Conservation (phyloP, 1,140 invertebrate species). For the Drosophila mojavensis region DNA sequence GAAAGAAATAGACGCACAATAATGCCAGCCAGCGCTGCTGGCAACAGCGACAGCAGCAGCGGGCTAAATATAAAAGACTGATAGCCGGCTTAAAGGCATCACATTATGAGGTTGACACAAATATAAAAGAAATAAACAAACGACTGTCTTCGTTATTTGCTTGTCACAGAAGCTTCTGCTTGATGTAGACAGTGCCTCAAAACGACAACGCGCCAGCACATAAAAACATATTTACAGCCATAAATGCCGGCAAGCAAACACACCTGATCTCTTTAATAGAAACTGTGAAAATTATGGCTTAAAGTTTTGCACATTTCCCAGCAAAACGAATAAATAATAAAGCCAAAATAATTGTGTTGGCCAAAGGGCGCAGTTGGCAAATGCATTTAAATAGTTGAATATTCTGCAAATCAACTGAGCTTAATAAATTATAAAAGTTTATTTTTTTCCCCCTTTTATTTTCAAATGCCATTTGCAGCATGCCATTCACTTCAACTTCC, state of each 20-base stretch:
- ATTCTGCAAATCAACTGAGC: no score
- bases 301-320: background rate
- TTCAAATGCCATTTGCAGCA: no score
- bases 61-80: constrained; percentile 64
- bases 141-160: constrained; percentile 39
- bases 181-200: constrained; percentile 20
- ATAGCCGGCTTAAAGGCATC: constrained; percentile 67
- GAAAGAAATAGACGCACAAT: constrained; percentile 59
- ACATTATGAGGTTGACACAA: constrained; percentile 69
- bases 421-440: no score
- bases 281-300: background rate
- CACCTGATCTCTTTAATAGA: constrained; percentile 6
- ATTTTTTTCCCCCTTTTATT: no score
- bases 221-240: background rate
- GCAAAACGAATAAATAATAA: no score
- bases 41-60: constrained; percentile 38
- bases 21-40: constrained; percentile 51
- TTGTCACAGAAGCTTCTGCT: constrained; percentile 37
- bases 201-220: constrained; percentile 11
- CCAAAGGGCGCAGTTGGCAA: no score
- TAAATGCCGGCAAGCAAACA: background rate
- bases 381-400: no score
- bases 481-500: no score
- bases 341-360: background rate
- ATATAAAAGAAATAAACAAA: constrained; percentile 63